phyloP scores from a whole-genome alignment of 2,113 vertebrate genomes.

The Cheirogaleus medius region DNA sequence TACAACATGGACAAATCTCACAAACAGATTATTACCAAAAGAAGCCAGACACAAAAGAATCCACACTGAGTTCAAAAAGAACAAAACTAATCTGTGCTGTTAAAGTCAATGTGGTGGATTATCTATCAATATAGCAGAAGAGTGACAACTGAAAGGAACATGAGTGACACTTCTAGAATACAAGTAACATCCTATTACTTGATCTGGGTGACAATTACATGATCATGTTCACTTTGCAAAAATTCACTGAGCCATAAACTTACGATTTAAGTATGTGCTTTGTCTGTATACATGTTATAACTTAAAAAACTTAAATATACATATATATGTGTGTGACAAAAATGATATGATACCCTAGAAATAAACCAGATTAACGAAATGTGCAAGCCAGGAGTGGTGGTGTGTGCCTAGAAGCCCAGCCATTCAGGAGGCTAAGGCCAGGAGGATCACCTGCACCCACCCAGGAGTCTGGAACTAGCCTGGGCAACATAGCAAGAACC shows the following conservation, averaged over 20 bases:
- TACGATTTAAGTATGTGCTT: background rate
- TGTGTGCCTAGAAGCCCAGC: too few relatives aligned
- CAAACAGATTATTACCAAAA: background rate
- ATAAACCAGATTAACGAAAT: background rate
- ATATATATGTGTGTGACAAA: background rate
- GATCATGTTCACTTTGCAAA: background rate
- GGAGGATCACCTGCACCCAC: too few relatives aligned
- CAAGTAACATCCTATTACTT: background rate
- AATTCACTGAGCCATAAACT: background rate
- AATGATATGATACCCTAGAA: background rate
- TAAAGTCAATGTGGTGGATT: background rate
- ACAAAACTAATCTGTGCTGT: background rate
- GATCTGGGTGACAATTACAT: background rate
- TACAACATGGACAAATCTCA: background rate
- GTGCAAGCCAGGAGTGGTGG: background rate
- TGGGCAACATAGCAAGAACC: too few relatives aligned
- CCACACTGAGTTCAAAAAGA: background rate
- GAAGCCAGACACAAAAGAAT: background rate
- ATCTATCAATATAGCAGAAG: background rate
- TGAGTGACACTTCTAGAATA: background rate
- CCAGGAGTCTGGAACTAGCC: too few relatives aligned
- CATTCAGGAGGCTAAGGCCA: too few relatives aligned
- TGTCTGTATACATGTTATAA: background rate
- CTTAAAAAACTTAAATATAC: background rate
- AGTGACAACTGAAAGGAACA: background rate